Conservation (phyloP, 2,888 invertebrate species). For the Synanthedon tipuliformis region DNA sequence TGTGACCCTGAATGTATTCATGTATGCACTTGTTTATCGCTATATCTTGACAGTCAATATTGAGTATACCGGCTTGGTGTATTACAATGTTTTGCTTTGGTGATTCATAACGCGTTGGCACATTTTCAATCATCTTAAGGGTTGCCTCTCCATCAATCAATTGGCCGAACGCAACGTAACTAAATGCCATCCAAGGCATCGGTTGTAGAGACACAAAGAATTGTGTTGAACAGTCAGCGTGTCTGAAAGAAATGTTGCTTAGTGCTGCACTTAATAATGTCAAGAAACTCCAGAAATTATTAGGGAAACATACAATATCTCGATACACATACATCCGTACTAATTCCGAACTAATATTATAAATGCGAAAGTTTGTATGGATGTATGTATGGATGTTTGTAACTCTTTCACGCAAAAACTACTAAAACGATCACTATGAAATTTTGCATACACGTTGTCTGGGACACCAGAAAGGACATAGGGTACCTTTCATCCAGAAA, state of each 20-base stretch:
- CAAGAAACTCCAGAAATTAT: no score
- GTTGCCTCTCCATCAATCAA: constrained; percentile 75
- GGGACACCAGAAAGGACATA: no score
- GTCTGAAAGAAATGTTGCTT: constrained; percentile 30
- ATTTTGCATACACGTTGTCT: no score
- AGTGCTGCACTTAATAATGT: no score
- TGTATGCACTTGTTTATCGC: constrained; percentile 33
- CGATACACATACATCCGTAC: no score
- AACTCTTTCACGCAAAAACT: no score
- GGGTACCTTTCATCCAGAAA: no score
- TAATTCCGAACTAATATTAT: no score
- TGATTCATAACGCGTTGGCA: constrained; percentile 72
- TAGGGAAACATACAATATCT: no score
- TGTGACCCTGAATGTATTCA: constrained; percentile 41
- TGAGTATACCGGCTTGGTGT: constrained; percentile 38
- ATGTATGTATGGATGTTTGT: no score
- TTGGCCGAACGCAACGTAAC: constrained; percentile 81
- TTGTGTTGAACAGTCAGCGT: constrained; percentile 75
- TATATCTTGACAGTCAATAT: constrained; percentile 45
- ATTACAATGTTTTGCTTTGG: constrained; percentile 49
- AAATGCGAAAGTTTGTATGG: no score
- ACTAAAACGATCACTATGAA: no score
- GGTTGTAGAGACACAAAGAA: constrained; percentile 76
- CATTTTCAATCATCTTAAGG: constrained; percentile 71
- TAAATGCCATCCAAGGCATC: constrained; percentile 77